A percentile compares a stretch with the other conserved stretches of the same genome.
Evolutionary conservation across 2,888 invertebrate species (phyloP).

Genomic region (Heliconius ismenius): DNA sequence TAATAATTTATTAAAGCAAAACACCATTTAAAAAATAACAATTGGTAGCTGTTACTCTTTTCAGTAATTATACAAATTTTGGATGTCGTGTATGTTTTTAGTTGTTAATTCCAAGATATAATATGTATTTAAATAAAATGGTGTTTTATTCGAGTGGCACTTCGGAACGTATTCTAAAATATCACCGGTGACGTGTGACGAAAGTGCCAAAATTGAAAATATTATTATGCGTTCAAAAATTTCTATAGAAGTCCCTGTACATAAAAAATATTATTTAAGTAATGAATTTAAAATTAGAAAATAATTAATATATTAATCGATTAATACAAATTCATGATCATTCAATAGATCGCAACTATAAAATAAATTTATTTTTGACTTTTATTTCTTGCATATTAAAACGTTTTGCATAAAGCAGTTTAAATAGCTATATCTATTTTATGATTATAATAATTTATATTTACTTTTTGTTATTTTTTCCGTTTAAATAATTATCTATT

Average conservation of each 20-base stretch:
- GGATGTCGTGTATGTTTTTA: not conserved
- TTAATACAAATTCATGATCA: not conserved
- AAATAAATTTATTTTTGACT: no score
- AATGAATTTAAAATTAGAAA: not conserved
- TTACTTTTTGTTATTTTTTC: no score
- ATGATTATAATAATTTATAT: no score
- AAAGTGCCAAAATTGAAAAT: conserved; percentile 44
- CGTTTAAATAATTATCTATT: no score
- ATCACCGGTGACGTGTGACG: conserved; percentile 71
- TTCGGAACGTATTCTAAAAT: conserved; percentile 58
- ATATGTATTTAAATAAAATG: not conserved
- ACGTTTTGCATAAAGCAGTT: no score
- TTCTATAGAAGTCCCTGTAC: not conserved
- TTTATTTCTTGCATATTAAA: no score
- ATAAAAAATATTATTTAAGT: not conserved
- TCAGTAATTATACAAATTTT: not conserved
- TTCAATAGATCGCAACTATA: no score
- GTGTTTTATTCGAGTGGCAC: not conserved
- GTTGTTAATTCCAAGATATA: not conserved
- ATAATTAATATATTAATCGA: not conserved
- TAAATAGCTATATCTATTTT: no score
- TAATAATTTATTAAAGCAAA: not conserved
- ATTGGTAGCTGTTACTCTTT: not conserved
- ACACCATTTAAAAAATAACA: not conserved
- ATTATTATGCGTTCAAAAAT: conserved; percentile 52